Evolutionary conservation across 2,797 vertebrate species (phyloP), one percentile per base, ranked within the genome.

Genomic region (Triplophysa yarkandensis): DNA sequence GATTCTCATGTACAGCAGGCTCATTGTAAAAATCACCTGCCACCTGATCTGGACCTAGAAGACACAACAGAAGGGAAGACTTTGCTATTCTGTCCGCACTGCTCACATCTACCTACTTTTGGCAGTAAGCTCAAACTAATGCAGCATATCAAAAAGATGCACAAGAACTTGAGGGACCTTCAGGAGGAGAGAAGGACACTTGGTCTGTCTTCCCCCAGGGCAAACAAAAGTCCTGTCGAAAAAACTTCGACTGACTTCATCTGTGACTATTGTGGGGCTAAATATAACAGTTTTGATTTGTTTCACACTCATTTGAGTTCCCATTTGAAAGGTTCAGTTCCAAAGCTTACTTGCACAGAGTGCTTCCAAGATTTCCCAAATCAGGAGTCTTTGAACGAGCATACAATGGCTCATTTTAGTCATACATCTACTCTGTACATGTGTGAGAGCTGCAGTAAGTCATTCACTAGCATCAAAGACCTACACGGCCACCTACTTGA

Each of bases 221-320:
- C 32, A 34, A 57, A 30, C 17, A 64, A 64, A n/a, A 63, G 17
- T 52, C 21, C 25, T 27, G 58, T 32, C 8, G 39, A 65, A 55
- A 65, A 65, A 43, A 23, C 8, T 21, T 87, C 92, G 0, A 95
- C 94, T 77, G 96, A 99, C 85, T 98, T 98, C 79, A 95, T 98
- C 86, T 99, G 98, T 88, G 98, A 98, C 89, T 97, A 99, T 80
- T 99, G 98, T 89, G 95, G 95, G 80, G 96, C 97, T 85, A 99
- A 98, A 87, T 98, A 98, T 83, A 94, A 95, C 5, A 95, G 93
- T 83, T 89, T 97, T 66, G 97, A 99, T 32, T 91, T 97, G 85
- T 98, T 99, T 85, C 98, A 99, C 91, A 97, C 96, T 80, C 98
- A 99, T 86, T 92, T 99, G 79, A 98, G 98, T 89, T 98, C 96